phyloP scores from a whole-genome alignment of 2,888 invertebrate species.

The Rotaria sp. region DNA sequence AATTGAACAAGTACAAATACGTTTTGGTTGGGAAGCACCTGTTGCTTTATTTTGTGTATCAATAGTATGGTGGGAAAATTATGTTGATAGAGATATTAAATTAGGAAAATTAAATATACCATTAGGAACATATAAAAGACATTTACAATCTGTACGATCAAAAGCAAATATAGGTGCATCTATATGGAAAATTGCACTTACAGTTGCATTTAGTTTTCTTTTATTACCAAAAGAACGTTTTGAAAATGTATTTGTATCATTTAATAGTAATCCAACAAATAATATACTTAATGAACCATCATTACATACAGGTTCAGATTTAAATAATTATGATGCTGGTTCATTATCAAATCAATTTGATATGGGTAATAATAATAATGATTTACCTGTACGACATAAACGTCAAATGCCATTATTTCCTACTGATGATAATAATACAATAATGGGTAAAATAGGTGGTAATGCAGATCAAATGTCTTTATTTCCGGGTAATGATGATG shows the following conservation, averaged over 20 bases:
- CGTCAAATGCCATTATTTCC: slow-evolving; percentile 10
- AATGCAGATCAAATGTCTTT: not conserved
- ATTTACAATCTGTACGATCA: slow-evolving; percentile 45
- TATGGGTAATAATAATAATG: not conserved
- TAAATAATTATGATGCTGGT: slow-evolving; percentile 28
- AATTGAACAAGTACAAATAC: slow-evolving; percentile 25
- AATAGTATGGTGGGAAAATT: slow-evolving; percentile 78
- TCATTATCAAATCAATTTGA: slow-evolving; percentile 12
- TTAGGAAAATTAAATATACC: slow-evolving; percentile 41
- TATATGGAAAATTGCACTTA: slow-evolving; percentile 47
- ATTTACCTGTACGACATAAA: not conserved
- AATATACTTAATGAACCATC: not conserved
- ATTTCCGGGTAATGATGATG: not conserved
- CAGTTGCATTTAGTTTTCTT: slow-evolving; percentile 45
- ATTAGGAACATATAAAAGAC: slow-evolving; percentile 44
- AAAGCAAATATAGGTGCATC: slow-evolving; percentile 46
- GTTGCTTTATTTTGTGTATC: slow-evolving; percentile 66
- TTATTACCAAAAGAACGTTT: slow-evolving; percentile 43
- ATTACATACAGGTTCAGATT: slow-evolving; percentile 28
- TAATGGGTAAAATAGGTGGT: not conserved
- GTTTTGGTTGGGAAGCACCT: slow-evolving; percentile 60
- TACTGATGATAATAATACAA: not conserved
- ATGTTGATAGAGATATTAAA: slow-evolving; percentile 56
- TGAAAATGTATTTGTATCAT: slow-evolving; percentile 41
- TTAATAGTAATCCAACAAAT: not conserved